Percentiles rank a stretch among this genome's conserved stretches.
Evolutionary conservation across 2,888 invertebrate species (phyloP).

Genomic region (Netelia fuscicornis): DNA sequence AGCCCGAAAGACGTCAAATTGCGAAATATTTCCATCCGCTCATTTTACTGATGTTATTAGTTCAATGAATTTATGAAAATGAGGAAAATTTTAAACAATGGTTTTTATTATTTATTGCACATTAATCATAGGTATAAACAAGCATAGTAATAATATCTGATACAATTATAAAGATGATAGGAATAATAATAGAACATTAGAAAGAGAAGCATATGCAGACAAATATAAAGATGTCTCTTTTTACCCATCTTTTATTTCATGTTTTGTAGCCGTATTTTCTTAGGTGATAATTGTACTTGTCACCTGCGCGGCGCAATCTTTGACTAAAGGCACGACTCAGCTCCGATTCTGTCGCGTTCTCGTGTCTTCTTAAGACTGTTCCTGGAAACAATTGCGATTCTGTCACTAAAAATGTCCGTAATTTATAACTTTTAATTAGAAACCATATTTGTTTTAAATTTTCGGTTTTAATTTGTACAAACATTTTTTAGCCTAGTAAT

Average conservation of each 20-base stretch:
- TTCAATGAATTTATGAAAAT: too few relatives aligned
- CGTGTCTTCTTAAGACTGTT: neutral
- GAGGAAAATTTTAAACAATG: too few relatives aligned
- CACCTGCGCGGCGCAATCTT: neutral
- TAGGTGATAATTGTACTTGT: constrained; percentile 11
- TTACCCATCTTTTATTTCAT: neutral
- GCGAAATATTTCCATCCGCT: too few relatives aligned
- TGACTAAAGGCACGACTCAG: neutral
- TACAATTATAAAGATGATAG: too few relatives aligned
- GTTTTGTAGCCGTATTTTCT: constrained; percentile 16
- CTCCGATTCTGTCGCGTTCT: neutral
- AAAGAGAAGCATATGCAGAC: too few relatives aligned
- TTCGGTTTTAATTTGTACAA: neutral
- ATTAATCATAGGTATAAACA: too few relatives aligned
- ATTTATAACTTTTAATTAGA: neutral
- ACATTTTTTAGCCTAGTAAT: neutral
- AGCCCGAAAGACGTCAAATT: too few relatives aligned
- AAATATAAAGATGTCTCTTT: too few relatives aligned
- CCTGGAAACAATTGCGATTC: constrained; percentile 19
- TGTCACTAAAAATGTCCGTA: neutral
- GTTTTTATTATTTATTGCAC: too few relatives aligned
- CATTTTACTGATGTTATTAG: too few relatives aligned
- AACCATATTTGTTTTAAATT: neutral
- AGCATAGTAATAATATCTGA: too few relatives aligned
- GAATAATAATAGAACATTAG: too few relatives aligned